phyloP scores from a whole-genome alignment of 2,888 invertebrate species.

The Aleiodes leptofemur region DNA sequence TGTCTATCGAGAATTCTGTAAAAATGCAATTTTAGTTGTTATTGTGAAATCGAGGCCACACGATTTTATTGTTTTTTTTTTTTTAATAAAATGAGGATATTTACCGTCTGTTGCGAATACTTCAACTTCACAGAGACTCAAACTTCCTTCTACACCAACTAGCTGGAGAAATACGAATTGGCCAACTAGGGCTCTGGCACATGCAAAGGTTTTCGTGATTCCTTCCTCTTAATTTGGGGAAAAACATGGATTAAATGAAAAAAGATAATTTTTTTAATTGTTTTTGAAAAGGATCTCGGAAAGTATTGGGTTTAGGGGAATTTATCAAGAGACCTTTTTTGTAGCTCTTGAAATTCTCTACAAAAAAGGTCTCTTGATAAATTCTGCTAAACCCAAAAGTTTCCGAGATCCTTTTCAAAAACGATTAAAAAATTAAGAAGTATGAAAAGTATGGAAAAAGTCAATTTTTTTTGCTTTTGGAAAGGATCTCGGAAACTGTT shows the following conservation, averaged over 20 bases:
- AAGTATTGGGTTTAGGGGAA: no score
- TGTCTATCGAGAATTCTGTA: slow-evolving; percentile 89
- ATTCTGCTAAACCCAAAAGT: no score
- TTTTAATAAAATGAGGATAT: slow-evolving; percentile 50
- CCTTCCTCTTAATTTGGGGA: slow-evolving; percentile 83
- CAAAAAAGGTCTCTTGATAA: no score
- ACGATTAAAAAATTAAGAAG: no score
- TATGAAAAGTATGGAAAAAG: no score
- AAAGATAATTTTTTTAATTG: slow-evolving; percentile 22
- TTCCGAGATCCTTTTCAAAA: no score
- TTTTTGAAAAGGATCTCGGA: background rate
- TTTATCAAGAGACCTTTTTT: no score
- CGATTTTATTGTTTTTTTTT: background rate
- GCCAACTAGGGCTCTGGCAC: slow-evolving; percentile 89
- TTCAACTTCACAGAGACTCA: slow-evolving; percentile 94
- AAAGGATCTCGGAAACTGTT: no score
- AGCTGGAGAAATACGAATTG: slow-evolving; percentile 93
- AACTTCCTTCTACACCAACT: slow-evolving; percentile 92
- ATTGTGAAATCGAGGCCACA: slow-evolving; percentile 26
- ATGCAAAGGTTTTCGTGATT: slow-evolving; percentile 92
- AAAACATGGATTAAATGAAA: slow-evolving; percentile 61
- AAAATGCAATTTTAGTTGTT: slow-evolving; percentile 24
- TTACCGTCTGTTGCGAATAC: slow-evolving; percentile 93
- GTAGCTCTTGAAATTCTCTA: no score
- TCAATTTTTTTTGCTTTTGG: no score